Evolutionary conservation across 2,113 vertebrate species (phyloP), one percentile per base, ranked within the genome.

Genomic region (Cottus gobio): DNA sequence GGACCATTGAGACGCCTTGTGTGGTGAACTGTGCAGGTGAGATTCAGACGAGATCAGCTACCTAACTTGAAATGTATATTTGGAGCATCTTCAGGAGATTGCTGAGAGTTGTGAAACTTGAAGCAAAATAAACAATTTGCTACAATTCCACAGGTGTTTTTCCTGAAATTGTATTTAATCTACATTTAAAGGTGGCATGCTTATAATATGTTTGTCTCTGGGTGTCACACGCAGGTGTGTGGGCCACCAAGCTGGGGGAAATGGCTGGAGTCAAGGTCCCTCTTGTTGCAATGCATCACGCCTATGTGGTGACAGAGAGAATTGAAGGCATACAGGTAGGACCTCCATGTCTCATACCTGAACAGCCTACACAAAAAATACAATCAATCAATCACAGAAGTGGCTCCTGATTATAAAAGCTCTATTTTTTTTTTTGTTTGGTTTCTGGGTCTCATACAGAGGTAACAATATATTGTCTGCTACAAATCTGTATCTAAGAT

Each of bases 21-120:
- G 96, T 98, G 84, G 97, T 99, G 79, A 99, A 99, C 87, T 99
- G 98, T 18, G 97, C 97, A 91, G 98, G 98, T 99, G 86, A 11
- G 1, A 69, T 16, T 54, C 18, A 42, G 16, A 12, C 2, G 18
- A 18, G 3, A 71, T 44, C 56, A 18, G 57, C 9, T 28, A 16
- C 12, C 22, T 54, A 18, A 34, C 56, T 62, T 37, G 11, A 66
- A 56, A 72, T 31, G 12, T 3, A 54, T 30, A 58, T 58, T 30
- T 24, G 50, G n/a, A 57, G 26, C 6, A 13, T 24, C 22, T 54
- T 1, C 3, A 10, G 11, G 22, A 77, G 44, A 52, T 36, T n/a
- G 18, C 16, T 46, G 24, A 26, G 44, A 39, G n/a, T 11, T n/a
- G 54, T 44, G 36, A 52, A 36, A 36, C 13, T 31, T 58, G 8